Base-by-base conservation (phyloP, 2,113 vertebrate species). In the Montifringilla adamsi region DNA sequence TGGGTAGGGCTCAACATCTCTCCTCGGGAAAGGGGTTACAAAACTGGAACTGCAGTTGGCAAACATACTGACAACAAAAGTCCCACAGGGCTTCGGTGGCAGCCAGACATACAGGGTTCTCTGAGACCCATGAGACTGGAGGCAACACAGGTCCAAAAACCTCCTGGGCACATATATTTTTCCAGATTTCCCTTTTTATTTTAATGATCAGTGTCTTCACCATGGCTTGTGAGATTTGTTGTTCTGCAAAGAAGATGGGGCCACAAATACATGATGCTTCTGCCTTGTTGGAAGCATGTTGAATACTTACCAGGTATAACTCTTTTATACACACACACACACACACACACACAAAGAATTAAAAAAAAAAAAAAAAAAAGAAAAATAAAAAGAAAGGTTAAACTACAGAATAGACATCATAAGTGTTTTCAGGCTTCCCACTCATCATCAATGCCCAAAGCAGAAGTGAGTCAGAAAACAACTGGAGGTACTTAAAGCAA, bases 401-500 rank as follows among this genome's bases (percentile, higher is more conserved):
- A 85, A 46, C 26, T 50, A 20, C 41, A 59, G 55, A 77, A 67
- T 28, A 88, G 22, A 74, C 12, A 67, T 89, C 31, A 16, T n/a
- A 82, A 69, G 19, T 37, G 46, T 69, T 80, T 66, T 76, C 59
- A 80, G 39, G 37, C 33, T 91, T 90, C 44, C 47, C 79, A 52
- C 82, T 86, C 55, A 35, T 15, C 28, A 19, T 70, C 70, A 74
- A 52, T 58, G 76, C 68, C 92, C 80, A 84, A 59, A 95, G 68
- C 64, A 92, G 68, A 91, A 88, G 18, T 4, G 0, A 90, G 55
- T 77, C 63, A 91, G 85, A 67, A 91, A 69, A 93, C 70, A 93
- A 95, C 90, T 86, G 82, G 68, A 90, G 76, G n/a, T 86, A 50
- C 87, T 87, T 90, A 59, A 77, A 90, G 64, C 50, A 74, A 85